These are phyloP conservation scores for Poecilia wingei DNA, from an alignment of 2,797 vertebrate species.

Conservation along the genomic window DNA sequence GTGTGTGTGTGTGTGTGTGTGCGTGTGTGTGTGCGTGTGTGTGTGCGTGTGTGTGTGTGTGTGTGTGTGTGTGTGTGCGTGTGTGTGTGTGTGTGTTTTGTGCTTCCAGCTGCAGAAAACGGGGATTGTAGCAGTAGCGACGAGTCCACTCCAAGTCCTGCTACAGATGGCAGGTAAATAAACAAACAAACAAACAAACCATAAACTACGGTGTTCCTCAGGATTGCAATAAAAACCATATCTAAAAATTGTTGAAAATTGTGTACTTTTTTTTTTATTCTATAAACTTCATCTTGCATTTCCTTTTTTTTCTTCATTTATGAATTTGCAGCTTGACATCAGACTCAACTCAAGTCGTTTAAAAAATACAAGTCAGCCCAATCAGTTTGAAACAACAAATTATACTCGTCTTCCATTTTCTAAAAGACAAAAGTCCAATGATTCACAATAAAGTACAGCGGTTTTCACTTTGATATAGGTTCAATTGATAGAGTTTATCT, in stretches of 20 bases:
- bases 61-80: neutral
- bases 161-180: constrained; percentile 90
- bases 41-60: neutral
- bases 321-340: too few species aligned
- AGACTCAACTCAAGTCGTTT: too few species aligned
- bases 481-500: neutral
- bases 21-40: neutral
- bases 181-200: neutral
- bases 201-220: neutral
- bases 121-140: constrained; percentile 94
- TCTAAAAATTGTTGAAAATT: neutral
- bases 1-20: neutral
- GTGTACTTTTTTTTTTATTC: neutral
- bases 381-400: too few species aligned
- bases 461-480: neutral
- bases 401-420: neutral
- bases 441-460: neutral
- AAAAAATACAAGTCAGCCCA: too few species aligned
- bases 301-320: neutral
- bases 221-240: neutral
- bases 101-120: constrained; percentile 82
- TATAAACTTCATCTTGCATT: too few species aligned
- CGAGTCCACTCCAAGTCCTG: constrained; percentile 89
- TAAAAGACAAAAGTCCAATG: neutral
- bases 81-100: constrained; percentile 7